These are phyloP conservation scores for Tillus elongatus DNA, from an alignment of 2,888 invertebrate genomes.

Conservation along the genomic window DNA sequence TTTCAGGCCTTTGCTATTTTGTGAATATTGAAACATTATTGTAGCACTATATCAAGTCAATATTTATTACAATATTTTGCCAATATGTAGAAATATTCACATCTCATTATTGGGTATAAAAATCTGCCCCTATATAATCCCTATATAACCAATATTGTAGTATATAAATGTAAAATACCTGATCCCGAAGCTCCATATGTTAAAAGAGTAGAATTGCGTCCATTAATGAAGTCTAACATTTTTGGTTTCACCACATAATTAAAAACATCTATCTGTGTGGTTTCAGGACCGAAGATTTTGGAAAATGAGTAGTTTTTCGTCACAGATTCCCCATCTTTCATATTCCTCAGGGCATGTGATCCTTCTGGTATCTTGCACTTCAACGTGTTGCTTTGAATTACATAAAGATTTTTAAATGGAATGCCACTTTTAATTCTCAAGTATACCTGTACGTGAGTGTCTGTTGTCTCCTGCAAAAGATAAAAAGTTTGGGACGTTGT, in stretches of 20 bases:
- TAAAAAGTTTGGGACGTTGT: no score
- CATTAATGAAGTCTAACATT: slow-evolving; percentile 38
- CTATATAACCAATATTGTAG: no score
- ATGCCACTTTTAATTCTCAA: slow-evolving; percentile 21
- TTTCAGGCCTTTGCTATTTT: no score
- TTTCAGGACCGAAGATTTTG: slow-evolving; percentile 28
- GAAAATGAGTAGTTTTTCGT: slow-evolving; percentile 29
- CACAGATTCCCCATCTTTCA: slow-evolving; percentile 19
- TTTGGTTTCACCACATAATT: slow-evolving; percentile 29
- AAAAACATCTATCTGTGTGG: slow-evolving; percentile 30
- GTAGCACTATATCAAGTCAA: no score
- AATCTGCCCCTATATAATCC: no score
- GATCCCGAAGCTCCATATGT: slow-evolving; percentile 86
- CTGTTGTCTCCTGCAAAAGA: no score
- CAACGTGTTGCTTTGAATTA: slow-evolving; percentile 21
- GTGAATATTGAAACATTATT: no score
- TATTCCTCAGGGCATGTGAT: slow-evolving; percentile 20
- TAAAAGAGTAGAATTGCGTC: slow-evolving; percentile 68
- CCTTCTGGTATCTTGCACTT: slow-evolving; percentile 23
- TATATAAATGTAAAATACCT: no score
- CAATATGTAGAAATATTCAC: no score
- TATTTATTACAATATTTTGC: no score
- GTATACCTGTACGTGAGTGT: slow-evolving; percentile 19
- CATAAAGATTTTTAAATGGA: slow-evolving; percentile 20
- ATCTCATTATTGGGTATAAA: no score